These are phyloP conservation scores for Sebastes iracundus DNA, from an alignment of 2,797 vertebrate genomes.

Conservation along the genomic window DNA sequence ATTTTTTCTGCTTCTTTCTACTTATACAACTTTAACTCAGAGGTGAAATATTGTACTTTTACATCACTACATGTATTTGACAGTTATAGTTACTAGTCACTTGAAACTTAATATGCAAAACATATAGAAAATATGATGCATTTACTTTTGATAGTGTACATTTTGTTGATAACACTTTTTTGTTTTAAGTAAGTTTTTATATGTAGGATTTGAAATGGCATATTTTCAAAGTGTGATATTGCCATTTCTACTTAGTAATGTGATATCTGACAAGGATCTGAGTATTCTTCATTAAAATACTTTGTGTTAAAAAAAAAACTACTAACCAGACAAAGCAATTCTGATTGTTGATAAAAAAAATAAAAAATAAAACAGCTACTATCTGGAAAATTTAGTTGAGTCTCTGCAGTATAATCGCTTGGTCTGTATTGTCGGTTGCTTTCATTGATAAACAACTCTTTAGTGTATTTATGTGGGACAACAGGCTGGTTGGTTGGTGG, in stretches of 20 bases:
- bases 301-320: not conserved
- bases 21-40: not conserved
- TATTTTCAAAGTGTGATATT: not conserved
- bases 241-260: not conserved
- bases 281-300: not conserved
- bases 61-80: not conserved
- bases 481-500: not conserved
- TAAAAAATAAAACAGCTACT: not conserved
- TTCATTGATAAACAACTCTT: not conserved
- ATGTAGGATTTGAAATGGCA: not conserved
- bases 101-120: not conserved
- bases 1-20: not conserved
- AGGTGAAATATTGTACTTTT: not conserved
- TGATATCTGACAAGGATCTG: not conserved
- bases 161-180: not conserved
- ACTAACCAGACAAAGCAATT: not conserved
- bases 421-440: not conserved
- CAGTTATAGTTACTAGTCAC: not conserved
- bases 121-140: not conserved
- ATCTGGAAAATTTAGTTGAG: not conserved
- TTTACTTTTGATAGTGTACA: not conserved
- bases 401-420: not conserved
- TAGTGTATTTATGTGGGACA: not conserved
- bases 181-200: not conserved
- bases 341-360: not conserved